phyloP scores from a whole-genome alignment of 2,888 invertebrate genomes.

The Clanis bilineata region DNA sequence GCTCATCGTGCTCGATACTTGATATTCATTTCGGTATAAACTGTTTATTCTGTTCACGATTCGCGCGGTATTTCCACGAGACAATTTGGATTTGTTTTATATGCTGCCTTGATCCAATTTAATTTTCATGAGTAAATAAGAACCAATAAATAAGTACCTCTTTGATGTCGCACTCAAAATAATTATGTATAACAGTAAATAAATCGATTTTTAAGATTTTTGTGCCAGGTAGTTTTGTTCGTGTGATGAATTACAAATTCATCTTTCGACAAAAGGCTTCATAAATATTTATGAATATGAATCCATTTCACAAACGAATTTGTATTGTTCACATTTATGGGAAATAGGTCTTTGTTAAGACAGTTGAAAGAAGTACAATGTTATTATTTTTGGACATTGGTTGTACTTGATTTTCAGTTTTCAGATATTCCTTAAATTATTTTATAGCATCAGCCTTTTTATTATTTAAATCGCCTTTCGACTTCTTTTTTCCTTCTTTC shows the following conservation, averaged over 20 bases:
- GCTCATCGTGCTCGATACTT: slow-evolving; percentile 15
- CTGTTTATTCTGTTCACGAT: slow-evolving; percentile 14
- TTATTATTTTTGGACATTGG: too few relatives aligned
- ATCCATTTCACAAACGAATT: too few relatives aligned
- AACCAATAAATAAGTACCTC: background rate
- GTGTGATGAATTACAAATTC: background rate
- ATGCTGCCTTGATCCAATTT: slow-evolving; percentile 8
- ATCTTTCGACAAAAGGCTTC: too few relatives aligned
- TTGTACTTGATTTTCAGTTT: too few relatives aligned
- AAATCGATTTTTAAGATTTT: background rate
- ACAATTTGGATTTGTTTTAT: slow-evolving; percentile 17
- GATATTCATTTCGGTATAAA: slow-evolving; percentile 14
- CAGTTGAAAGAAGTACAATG: too few relatives aligned
- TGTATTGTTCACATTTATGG: too few relatives aligned
- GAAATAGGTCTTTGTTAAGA: too few relatives aligned
- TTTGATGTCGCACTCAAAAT: background rate
- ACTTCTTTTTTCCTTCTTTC: too few relatives aligned
- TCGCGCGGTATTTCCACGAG: slow-evolving; percentile 12
- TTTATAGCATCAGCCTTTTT: too few relatives aligned
- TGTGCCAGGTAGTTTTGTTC: background rate
- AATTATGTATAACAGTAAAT: background rate
- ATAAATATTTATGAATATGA: too few relatives aligned
- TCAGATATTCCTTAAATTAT: too few relatives aligned
- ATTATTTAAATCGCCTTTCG: too few relatives aligned
- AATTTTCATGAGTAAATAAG: background rate